Evolutionary conservation across 1,140 invertebrate genomes (phyloP), one percentile per base, ranked within the genome.

Genomic region (Drosophila virilis): DNA sequence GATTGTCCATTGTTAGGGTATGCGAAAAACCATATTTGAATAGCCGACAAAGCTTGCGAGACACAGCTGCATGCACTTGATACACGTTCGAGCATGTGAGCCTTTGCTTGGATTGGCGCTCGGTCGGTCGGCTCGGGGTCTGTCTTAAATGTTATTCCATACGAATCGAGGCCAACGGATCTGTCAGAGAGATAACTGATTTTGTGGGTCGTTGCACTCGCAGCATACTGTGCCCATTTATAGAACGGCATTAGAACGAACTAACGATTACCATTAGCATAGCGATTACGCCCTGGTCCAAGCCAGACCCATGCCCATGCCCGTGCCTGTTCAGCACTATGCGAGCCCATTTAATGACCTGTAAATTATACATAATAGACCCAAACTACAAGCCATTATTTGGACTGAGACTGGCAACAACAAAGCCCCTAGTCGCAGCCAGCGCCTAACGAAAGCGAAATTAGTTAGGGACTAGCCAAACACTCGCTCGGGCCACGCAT

Each of bases 31-130:
- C 69, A 66, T 72, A 66, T 66, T 66, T 43, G 33, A 78, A 59
- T 74, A 42, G 60, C 77, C 66, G 61, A 42, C 54, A 57, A 32
- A 43, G 17, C 22, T 32, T 57, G 13, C 46, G 42, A 35, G 13
- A 12, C 57, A 46, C 80, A 84, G 80, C 80, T 83, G 80, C 80
- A 84, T 83, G 80, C 76, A 83, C 76, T 83, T 77, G 65, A 74
- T 69, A 42, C 75, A 64, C 59, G 62, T 74, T 74, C 61, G 55
- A 64, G 67, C 58, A 73, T 42, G 17, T 51, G 28, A 51, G 62
- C 54, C 13, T 28, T 17, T 42, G 64, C 65, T 66, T 58, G 52
- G 46, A 12, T 28, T 48, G 46, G 9, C 6, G 46, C 9, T 10
- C 7, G 46, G 17, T 17, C 35, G 37, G 52, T 40, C 17, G 17